Conservation (phyloP, 1,140 invertebrate genomes). For the Sitobion miscanthi region DNA sequence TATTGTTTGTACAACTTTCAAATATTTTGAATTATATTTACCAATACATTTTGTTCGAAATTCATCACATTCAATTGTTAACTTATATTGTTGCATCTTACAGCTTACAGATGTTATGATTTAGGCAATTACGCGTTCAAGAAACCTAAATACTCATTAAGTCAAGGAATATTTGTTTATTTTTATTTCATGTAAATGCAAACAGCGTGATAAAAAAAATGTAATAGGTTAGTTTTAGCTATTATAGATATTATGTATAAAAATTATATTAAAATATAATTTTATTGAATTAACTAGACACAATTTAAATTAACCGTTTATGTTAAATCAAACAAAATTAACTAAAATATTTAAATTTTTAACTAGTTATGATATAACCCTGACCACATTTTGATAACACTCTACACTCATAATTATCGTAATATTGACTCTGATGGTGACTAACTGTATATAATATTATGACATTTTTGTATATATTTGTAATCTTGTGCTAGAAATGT, state of each 20-base stretch:
- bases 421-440: too few relatives aligned
- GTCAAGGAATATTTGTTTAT: neutral
- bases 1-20: neutral
- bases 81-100: too few relatives aligned
- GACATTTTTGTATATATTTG: too few relatives aligned
- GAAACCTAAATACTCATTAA: too few relatives aligned
- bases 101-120: too few relatives aligned
- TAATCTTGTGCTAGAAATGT: neutral
- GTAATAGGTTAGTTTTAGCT: neutral
- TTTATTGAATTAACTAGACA: too few relatives aligned
- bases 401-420: too few relatives aligned
- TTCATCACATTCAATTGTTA: too few relatives aligned
- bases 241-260: neutral
- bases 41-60: neutral
- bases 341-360: neutral
- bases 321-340: neutral
- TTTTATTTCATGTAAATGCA: neutral
- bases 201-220: neutral
- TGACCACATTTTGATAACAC: too few relatives aligned
- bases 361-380: neutral
- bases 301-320: too few relatives aligned
- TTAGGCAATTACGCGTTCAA: neutral
- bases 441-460: too few relatives aligned
- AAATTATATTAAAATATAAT: too few relatives aligned
- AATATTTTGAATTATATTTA: neutral